Conservation (phyloP, 2,888 invertebrate species). For the Xestia c-nigrum region DNA sequence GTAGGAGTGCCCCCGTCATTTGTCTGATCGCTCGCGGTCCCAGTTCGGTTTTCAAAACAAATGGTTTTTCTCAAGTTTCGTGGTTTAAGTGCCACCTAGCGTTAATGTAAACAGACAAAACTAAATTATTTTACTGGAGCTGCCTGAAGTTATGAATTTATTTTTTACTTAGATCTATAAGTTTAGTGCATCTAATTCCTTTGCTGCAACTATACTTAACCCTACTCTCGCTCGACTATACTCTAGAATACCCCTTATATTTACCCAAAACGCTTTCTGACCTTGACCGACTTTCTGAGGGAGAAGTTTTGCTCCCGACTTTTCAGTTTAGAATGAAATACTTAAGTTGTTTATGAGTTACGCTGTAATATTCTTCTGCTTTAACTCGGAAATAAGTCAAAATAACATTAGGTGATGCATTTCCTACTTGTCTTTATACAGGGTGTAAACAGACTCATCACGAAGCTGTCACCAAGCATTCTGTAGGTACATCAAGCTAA, state of each 20-base stretch:
- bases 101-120: not conserved
- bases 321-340: constrained; percentile 45
- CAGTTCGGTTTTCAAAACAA: constrained; percentile 52
- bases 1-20: constrained; percentile 80
- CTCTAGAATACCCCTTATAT: not conserved
- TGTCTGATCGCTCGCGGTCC: constrained; percentile 71
- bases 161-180: too few relatives aligned
- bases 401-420: not conserved
- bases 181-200: not conserved
- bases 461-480: too few relatives aligned
- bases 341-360: constrained; percentile 35
- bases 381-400: not conserved
- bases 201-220: not conserved
- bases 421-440: not conserved
- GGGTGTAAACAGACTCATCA: too few relatives aligned
- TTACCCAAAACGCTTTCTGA: constrained; percentile 32
- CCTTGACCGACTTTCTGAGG: constrained; percentile 41
- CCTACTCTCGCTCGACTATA: not conserved
- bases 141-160: not conserved
- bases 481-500: too few relatives aligned
- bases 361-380: constrained; percentile 9
- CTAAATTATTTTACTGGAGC: not conserved
- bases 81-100: not conserved
- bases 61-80: constrained; percentile 43
- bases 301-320: constrained; percentile 34